A percentile compares a stretch with the other conserved stretches of the same genome.
phyloP scores from a whole-genome alignment of 2,797 vertebrate genomes.

The Phalloptychus januarius region DNA sequence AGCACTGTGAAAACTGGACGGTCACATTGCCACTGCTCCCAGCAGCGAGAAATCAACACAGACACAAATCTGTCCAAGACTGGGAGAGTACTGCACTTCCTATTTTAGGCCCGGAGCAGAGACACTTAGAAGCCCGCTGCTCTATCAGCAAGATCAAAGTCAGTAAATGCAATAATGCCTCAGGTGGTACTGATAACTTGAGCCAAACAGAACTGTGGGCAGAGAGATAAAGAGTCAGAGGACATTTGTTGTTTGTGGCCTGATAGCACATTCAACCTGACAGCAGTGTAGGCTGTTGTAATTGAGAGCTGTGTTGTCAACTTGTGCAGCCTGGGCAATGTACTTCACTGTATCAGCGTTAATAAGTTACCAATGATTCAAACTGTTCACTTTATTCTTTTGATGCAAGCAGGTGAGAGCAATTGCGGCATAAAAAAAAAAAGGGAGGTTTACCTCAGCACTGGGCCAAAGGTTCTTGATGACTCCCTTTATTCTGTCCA shows the following conservation, averaged over 20 bases:
- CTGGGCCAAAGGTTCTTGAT: conserved; percentile 97
- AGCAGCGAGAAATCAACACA: conserved; percentile 16
- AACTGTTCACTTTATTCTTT: conserved; percentile 5
- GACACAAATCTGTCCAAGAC: conserved; percentile 24
- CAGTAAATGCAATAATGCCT: conserved; percentile 43
- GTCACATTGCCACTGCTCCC: not conserved
- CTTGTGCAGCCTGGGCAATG: not conserved
- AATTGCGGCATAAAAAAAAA: not conserved
- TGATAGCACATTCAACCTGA: conserved; percentile 13
- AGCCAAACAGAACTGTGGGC: conserved; percentile 35
- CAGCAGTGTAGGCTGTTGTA: conserved; percentile 3
- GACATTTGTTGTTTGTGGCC: conserved; percentile 14
- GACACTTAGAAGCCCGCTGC: conserved; percentile 24
- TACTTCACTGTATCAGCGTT: not conserved
- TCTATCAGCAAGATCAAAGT: conserved; percentile 64
- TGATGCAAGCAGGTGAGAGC: not conserved
- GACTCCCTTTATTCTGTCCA: conserved; percentile 93
- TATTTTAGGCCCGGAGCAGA: conserved; percentile 39
- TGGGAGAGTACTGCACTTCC: conserved; percentile 22
- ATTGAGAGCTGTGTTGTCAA: not conserved
- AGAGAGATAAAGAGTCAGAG: conserved; percentile 39
- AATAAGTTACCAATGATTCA: not conserved
- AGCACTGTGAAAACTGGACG: conserved; percentile 1
- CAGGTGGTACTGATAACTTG: conserved; percentile 47
- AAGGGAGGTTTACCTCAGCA: conserved; percentile 85